Evolutionary conservation across 2,113 vertebrate species (phyloP).

Genomic region (Agapornis roseicollis): DNA sequence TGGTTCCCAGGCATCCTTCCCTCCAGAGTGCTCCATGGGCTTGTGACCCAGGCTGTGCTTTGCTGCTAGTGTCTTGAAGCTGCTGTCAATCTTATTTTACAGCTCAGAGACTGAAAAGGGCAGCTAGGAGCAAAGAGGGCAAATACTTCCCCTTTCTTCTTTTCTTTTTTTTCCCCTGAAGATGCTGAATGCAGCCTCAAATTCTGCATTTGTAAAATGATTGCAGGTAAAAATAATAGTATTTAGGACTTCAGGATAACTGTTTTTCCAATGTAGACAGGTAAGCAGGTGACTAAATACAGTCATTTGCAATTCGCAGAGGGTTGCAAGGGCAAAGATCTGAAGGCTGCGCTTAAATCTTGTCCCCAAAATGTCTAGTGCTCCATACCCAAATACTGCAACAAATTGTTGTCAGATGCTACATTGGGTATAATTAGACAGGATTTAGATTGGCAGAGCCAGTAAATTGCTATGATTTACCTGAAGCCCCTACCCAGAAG

Average conservation of each 20-base stretch:
- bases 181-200: background rate
- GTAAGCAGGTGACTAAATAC: background rate
- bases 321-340: constrained; percentile 13
- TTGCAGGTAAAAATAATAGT: background rate
- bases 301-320: background rate
- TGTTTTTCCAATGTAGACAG: background rate
- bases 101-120: constrained; percentile 51
- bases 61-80: background rate
- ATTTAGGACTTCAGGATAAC: background rate
- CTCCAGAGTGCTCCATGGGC: background rate
- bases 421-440: constrained; percentile 38
- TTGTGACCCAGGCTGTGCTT: background rate
- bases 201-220: background rate
- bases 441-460: constrained; percentile 24
- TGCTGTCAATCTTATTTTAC: constrained; percentile 42
- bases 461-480: constrained; percentile 1
- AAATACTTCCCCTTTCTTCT: background rate
- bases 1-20: background rate
- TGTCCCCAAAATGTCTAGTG: constrained; percentile 22
- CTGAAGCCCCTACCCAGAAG: background rate
- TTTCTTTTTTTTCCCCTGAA: accelerated
- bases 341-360: constrained; percentile 23
- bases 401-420: constrained; percentile 53
- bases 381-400: background rate
- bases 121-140: background rate